Evolutionary conservation across 2,113 vertebrate species (phyloP).

Genomic region (Pangasianodon gigas): DNA sequence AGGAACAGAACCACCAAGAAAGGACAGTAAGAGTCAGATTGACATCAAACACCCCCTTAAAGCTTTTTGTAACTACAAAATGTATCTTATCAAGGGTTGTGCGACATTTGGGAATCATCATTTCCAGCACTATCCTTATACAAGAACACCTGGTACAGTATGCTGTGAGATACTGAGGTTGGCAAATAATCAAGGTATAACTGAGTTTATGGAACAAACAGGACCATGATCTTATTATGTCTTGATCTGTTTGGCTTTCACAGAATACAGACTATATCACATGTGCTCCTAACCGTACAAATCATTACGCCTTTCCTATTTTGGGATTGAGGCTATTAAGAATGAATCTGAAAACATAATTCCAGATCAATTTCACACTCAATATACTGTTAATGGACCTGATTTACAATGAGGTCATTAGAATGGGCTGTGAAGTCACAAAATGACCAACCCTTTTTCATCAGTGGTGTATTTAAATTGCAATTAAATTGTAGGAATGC

Average conservation of each 20-base stretch:
- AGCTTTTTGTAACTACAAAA: not conserved
- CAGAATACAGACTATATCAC: not conserved
- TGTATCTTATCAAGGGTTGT: not conserved
- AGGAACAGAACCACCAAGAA: not conserved
- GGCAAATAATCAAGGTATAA: not conserved
- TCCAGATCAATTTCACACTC: slow-evolving; percentile 20
- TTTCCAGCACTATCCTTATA: not conserved
- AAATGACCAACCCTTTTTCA: not conserved
- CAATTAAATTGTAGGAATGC: not conserved
- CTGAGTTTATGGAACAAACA: not conserved
- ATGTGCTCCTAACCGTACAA: too few relatives aligned
- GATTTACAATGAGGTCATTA: not conserved
- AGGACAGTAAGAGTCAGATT: not conserved
- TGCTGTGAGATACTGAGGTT: not conserved
- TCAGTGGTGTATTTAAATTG: not conserved
- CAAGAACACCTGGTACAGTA: too few relatives aligned
- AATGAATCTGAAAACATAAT: not conserved
- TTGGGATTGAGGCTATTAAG: not conserved
- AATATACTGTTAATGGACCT: not conserved
- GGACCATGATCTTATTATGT: not conserved
- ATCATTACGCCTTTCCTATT: not conserved
- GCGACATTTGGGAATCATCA: not conserved
- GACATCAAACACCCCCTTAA: not conserved
- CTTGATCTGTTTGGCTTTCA: not conserved
- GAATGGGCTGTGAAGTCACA: not conserved